Base-by-base conservation (phyloP, 2,797 vertebrate species). In the Pogonophryne albipinna region DNA sequence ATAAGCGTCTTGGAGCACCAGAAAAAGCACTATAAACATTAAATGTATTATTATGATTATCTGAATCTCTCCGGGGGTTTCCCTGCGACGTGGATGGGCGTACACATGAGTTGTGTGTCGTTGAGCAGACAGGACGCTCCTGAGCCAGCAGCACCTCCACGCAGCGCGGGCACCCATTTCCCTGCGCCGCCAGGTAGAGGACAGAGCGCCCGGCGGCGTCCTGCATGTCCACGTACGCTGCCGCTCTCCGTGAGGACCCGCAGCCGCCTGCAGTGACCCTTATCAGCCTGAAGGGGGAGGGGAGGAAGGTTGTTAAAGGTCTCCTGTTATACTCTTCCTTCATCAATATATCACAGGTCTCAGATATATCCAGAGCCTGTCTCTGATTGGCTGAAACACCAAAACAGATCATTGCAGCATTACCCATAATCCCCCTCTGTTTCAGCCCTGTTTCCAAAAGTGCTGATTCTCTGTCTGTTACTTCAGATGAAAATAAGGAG, bases 211-310 rank as follows among this genome's bases (percentile, higher is more conserved):
- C 98, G 4, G 94, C 94, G 49, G 95, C 94, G 52, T 99, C 97
- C 92, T 97, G 96, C 87, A 98, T 96, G 1, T 99, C 97, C 89
- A 98, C 96, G 46, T 97, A 98, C 85, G 98, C 97, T 45, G 98
- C 95, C 1, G 97, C n/a, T 98, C 92, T 99, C 97, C 0, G 97
- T 97, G 85, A 99, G 96, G 12, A 98, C 96, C 79, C 96, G 97
- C 79, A 99, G 95, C 52, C 97, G 97, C 93, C 99, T 97, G 96
- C 96, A 97, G 95, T 99, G 98, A 92, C 98, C 97, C 8, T 96
- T 96, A 86, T 97, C 99, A 89, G 98, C 98, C 98, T 99, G 87
- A 27, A 6, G 20, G 38, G 63, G 50, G 20, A 31, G 63, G 50
- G 68, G 19, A 38, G 34, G 34, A 9, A 38, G 34, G 13, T 14